Percentiles rank a stretch among this genome's conserved stretches.
These are phyloP conservation scores for Prorops nasuta DNA, from an alignment of 1,140 invertebrate species.

Conservation along the genomic window DNA sequence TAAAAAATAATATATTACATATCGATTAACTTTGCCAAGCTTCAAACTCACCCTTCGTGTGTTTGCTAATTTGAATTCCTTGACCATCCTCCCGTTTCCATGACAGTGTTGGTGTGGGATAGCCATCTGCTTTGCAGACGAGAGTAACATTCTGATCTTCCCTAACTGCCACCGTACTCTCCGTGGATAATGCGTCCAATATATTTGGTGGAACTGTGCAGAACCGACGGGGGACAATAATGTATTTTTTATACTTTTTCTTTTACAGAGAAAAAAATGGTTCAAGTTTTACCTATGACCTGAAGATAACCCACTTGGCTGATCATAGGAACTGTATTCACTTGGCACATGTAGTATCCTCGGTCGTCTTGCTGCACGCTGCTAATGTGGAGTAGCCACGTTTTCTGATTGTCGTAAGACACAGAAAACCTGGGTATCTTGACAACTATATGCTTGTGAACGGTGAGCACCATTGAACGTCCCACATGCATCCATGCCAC, in stretches of 20 bases:
- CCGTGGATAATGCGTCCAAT: constrained; percentile 78
- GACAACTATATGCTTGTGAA: constrained; percentile 87
- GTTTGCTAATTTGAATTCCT: constrained; percentile 74
- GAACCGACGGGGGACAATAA: not conserved
- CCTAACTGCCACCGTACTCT: constrained; percentile 82
- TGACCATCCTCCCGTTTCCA: constrained; percentile 89
- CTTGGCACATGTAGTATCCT: constrained; percentile 90
- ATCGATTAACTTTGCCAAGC: not conserved
- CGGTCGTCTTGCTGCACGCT: constrained; percentile 86
- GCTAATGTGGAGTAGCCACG: constrained; percentile 84
- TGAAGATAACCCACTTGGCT: constrained; percentile 91
- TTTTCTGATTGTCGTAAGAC: constrained; percentile 87
- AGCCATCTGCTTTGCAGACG: constrained; percentile 84
- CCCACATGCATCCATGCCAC: constrained; percentile 94
- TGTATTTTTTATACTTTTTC: not conserved
- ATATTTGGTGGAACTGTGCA: constrained; percentile 85
- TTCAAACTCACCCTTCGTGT: constrained; percentile 73
- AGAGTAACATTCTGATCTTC: constrained; percentile 90
- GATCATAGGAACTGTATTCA: constrained; percentile 96
- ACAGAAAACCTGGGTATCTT: constrained; percentile 83
- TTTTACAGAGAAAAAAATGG: not conserved
- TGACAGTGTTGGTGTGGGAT: constrained; percentile 83
- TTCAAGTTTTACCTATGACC: constrained; percentile 69
- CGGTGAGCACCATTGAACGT: constrained; percentile 89
- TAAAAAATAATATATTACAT: not conserved